Evolutionary conservation across 2,797 vertebrate genomes (phyloP), one percentile per base, ranked within the genome.

Genomic region (Ctenosaura bakeri): DNA sequence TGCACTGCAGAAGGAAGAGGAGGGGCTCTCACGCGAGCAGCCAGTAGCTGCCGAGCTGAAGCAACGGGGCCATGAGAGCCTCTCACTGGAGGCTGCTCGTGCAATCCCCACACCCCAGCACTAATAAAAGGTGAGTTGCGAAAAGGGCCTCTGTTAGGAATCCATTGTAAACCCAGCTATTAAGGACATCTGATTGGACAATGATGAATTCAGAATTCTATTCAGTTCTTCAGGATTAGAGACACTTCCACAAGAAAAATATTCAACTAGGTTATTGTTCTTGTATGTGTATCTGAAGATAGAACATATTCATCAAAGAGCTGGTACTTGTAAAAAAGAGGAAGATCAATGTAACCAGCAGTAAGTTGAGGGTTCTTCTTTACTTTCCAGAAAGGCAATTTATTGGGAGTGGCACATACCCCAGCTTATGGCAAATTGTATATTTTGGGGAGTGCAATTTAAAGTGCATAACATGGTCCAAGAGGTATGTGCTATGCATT

Each of bases 381-480:
- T 35, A n/a, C 6, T 64, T 69, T 74, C 29, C 14, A 18, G 46
- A 76, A 77, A 62, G 24, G 24, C 14, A 38, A 80, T 82, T 62
- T 32, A 13, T 24, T 52, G 46, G 26, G 74, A 64, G 14, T 73
- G 90, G 50, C 22, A 16, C 42, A 52, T 54, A 64, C 59, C 29
- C 38, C 46, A 2, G 1, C 20, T 20, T 56, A 79, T 6, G 50
- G 16, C 66, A 86, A 89, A 74, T 35, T 80, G 56, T 64, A 82
- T 1, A 0, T 14, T 6, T 83, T 29, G 66, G 85, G 42, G 6
- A 38, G 42, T 64, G 50, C 81, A n/a, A 83, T 26, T 88, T 42
- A 0, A 78, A 83, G 38, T 62, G 83, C 0, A 0, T 76, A 10
- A 1, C 24, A 0, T 3, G 88, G 62, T 26, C 32, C 22, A 38